These are phyloP conservation scores for Hexactinellida sp. DNA, from an alignment of 37 sponge, comb jelly and placozoan genomes.

Conservation along the genomic window DNA sequence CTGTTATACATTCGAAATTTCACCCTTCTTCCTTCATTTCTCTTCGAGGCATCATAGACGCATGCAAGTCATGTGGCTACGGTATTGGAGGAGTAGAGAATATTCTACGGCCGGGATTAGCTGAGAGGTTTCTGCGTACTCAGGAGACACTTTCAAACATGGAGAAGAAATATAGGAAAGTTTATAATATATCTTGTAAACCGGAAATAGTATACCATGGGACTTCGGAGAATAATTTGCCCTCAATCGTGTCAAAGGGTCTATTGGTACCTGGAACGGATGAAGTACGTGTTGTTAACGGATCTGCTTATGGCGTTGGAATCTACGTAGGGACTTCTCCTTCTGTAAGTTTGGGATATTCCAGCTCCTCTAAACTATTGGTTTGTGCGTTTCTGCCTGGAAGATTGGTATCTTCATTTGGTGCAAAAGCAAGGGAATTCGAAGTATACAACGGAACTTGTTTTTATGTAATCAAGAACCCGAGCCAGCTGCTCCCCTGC, in stretches of 20 bases:
- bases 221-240: not conserved
- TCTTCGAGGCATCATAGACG: not conserved
- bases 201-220: not conserved
- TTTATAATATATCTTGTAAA: not conserved
- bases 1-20: not conserved
- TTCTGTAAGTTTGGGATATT: not conserved
- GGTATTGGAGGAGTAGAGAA: not conserved
- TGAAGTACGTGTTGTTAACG: not conserved
- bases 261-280: not conserved
- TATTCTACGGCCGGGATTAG: not conserved
- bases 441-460: not conserved
- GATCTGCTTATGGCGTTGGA: slow-evolving; percentile 11
- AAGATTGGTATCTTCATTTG: not conserved
- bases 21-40: not conserved
- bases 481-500: not conserved
- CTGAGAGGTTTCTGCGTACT: not conserved
- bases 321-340: not conserved
- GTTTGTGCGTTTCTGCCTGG: not conserved
- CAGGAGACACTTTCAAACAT: not conserved
- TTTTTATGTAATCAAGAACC: not conserved
- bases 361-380: not conserved
- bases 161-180: not conserved
- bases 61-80: not conserved
- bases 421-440: not conserved
- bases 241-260: not conserved